Conservation (phyloP, 2,113 vertebrate genomes). For the Tachysurus fulvidraco region DNA sequence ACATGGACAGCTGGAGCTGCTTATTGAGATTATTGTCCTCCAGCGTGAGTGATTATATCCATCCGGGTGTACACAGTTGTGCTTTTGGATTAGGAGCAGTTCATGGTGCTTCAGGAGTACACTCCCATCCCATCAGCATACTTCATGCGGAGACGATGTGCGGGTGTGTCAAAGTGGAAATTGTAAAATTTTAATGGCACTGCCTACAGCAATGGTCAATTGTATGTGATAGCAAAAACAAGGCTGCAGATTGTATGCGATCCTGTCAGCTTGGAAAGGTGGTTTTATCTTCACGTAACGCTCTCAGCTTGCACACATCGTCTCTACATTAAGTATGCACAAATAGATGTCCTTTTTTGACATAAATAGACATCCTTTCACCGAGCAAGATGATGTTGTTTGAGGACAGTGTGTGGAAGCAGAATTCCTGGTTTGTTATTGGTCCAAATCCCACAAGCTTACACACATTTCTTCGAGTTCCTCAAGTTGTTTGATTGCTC, state of each 20-base stretch:
- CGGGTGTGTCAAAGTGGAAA: not conserved
- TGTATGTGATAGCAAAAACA: not conserved
- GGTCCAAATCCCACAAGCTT: not conserved
- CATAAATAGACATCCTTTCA: not conserved
- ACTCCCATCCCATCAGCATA: not conserved
- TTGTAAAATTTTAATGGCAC: not conserved
- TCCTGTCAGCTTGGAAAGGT: not conserved
- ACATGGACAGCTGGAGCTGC: not conserved
- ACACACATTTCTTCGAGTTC: not conserved
- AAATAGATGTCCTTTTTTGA: not conserved
- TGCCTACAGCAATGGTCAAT: not conserved
- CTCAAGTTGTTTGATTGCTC: not conserved
- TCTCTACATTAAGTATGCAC: not conserved
- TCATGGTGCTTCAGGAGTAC: not conserved
- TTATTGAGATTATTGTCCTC: conserved; percentile 2
- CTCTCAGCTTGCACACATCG: not conserved
- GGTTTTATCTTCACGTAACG: not conserved
- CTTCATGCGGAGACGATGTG: not conserved
- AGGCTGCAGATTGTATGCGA: not conserved
- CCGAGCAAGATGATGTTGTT: not conserved
- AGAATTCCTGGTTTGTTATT: not conserved
- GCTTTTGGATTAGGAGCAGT: not conserved
- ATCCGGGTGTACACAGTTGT: not conserved
- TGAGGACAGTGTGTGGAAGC: not conserved
- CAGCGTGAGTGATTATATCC: not conserved